Base-by-base conservation (phyloP, 2,888 invertebrate species). In the Craniophora ligustri region DNA sequence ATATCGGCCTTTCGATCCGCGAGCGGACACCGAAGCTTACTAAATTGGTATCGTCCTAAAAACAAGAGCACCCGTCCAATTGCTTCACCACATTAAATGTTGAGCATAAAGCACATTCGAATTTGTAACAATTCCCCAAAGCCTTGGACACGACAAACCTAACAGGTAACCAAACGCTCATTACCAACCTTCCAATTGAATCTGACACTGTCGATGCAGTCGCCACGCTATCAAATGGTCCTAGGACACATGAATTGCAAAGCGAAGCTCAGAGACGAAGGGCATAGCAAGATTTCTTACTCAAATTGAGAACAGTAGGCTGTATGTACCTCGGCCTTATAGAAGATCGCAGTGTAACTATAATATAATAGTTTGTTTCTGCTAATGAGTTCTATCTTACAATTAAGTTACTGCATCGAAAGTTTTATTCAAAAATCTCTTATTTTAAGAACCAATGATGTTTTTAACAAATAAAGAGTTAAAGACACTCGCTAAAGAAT, bases 101-200 rank as follows among this genome's bases (percentile, higher is more conserved):
- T 60, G 64, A 57, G 5, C 54, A 59, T 60, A 65, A 54, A 55
- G 32, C 46, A 56, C 65, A 66, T 72, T 73, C 65, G 60, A 63
- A 68, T 60, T 65, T 48, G 56, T 57, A 61, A 73, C 65, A 68
- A 63, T 63, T 68, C 58, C 38, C 30, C 21, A 6, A 15, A 67
- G 47, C 72, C 72, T 72, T 73, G 72, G 55, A 63, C 63, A 72
- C 66, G 62, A 71, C 72, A 73, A 59, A 71, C 48, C 71, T 63
- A 72, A 71, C 51, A 60, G 53, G 67, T 67, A 66, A 65, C 55
- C 39, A 58, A 67, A 42, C 55, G 60, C 73, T 70, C 70, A 72
- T 72, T 72, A 70, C 57, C 49, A 44, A 68, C 68, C 68, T 68
- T 72, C 71, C 71, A 72, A 73, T 73, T 71, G 71, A 56, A 71